Percentiles rank a stretch among this genome's conserved stretches.
Conservation (phyloP, 23 tunicate genomes). For the Trididemnum clinides region DNA sequence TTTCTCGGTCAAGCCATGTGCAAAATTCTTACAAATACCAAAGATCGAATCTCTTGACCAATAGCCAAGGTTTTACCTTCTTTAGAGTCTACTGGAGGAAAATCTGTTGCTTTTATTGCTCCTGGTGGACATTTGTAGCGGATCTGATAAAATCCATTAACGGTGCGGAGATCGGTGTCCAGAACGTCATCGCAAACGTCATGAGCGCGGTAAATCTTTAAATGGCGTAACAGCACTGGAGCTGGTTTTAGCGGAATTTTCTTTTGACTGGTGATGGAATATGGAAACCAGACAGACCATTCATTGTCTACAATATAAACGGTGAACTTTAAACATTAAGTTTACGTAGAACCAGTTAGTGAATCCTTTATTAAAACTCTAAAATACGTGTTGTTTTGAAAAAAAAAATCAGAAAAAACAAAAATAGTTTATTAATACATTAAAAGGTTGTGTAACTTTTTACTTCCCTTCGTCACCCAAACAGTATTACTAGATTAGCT, state of each 20-base stretch:
- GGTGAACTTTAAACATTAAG: too few relatives aligned
- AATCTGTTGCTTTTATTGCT: conserved; percentile 67
- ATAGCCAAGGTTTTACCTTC: conserved; percentile 70
- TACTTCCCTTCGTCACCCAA: too few relatives aligned
- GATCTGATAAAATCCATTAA: conserved; percentile 61
- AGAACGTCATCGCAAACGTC: conserved; percentile 63
- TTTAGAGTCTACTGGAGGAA: conserved; percentile 57
- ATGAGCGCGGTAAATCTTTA: conserved; percentile 42
- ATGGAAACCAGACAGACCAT: conserved; percentile 59
- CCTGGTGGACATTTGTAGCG: conserved; percentile 75
- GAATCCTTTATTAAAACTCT: too few relatives aligned
- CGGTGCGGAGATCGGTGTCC: conserved; percentile 39
- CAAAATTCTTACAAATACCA: too few relatives aligned
- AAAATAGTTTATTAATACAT: too few relatives aligned
- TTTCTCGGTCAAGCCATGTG: too few relatives aligned
- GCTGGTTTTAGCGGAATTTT: conserved; percentile 51
- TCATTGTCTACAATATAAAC: conserved; percentile 23
- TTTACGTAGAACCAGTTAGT: too few relatives aligned
- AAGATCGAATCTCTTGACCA: too few relatives aligned
- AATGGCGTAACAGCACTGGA: conserved; percentile 33
- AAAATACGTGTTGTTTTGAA: too few relatives aligned
- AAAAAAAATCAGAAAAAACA: too few relatives aligned
- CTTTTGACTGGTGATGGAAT: conserved; percentile 1
- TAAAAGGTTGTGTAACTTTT: too few relatives aligned
- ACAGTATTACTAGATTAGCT: too few relatives aligned